Evolutionary conservation across 2,113 vertebrate species (phyloP).

Genomic region (Barbus barbus): DNA sequence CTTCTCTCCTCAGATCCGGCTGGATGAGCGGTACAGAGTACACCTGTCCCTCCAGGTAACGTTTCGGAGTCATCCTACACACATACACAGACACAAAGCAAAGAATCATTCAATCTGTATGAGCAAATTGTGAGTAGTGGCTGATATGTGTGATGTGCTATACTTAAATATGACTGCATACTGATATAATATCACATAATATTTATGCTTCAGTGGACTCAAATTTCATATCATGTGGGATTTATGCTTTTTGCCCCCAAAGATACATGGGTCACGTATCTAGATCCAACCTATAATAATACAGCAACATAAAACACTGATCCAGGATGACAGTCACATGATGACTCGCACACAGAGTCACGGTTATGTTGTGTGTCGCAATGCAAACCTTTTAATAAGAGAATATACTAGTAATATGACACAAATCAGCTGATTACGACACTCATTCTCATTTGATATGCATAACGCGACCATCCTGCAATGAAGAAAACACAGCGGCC

Average conservation of each 20-base stretch:
- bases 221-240: background rate
- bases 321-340: constrained; percentile 19
- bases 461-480: background rate
- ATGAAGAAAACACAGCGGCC: background rate
- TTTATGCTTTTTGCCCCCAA: no score
- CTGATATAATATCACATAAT: background rate
- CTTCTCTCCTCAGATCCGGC: constrained; percentile 88
- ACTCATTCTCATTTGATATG: background rate
- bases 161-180: background rate
- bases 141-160: background rate
- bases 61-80: constrained; percentile 81
- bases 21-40: constrained; percentile 92
- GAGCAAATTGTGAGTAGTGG: background rate
- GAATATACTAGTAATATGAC: background rate
- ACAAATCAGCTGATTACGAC: background rate
- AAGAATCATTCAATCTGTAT: background rate
- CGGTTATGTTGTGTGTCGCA: background rate
- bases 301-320: background rate
- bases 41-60: constrained; percentile 84
- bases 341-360: background rate
- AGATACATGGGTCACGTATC: background rate
- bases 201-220: background rate
- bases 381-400: background rate
- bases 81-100: constrained; percentile 18
- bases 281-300: background rate